A percentile compares a stretch with the other conserved stretches of the same genome.
Conservation (phyloP, 1,140 invertebrate genomes). For the Aplysia californica region DNA sequence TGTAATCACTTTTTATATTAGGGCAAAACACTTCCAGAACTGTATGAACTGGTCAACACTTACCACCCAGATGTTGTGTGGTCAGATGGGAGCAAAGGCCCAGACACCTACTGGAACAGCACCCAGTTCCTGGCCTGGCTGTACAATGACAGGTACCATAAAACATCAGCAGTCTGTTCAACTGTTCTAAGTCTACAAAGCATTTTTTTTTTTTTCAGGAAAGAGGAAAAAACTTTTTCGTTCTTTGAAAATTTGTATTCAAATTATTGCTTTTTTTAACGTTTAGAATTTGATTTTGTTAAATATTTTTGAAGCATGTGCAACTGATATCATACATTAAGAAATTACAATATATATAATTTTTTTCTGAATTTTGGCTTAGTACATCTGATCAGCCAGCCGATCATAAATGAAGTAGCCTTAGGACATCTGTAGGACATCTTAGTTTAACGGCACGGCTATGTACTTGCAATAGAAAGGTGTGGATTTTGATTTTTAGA, state of each 20-base stretch:
- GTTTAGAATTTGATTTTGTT: background rate
- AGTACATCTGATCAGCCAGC: too few relatives aligned
- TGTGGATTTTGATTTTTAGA: too few relatives aligned
- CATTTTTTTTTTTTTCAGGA: too few relatives aligned
- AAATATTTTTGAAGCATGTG: background rate
- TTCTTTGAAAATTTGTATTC: background rate
- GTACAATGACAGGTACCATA: constrained; percentile 37
- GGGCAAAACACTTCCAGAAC: constrained; percentile 34
- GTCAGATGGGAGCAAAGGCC: constrained; percentile 32
- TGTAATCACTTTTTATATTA: too few relatives aligned
- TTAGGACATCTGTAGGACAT: too few relatives aligned
- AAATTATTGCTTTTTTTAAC: background rate
- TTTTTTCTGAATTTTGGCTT: too few relatives aligned
- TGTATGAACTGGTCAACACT: constrained; percentile 33
- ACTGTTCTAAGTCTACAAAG: too few relatives aligned
- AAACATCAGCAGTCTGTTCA: too few relatives aligned
- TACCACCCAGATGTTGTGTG: constrained; percentile 37
- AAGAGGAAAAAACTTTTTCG: background rate
- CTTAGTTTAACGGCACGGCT: too few relatives aligned
- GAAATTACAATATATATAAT: too few relatives aligned
- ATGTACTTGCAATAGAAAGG: too few relatives aligned
- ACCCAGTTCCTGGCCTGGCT: constrained; percentile 35
- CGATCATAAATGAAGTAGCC: too few relatives aligned
- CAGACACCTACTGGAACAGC: constrained; percentile 30
- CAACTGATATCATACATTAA: background rate